Base-by-base conservation (phyloP, 2,113 vertebrate genomes). In the Oceanodroma tethys region DNA sequence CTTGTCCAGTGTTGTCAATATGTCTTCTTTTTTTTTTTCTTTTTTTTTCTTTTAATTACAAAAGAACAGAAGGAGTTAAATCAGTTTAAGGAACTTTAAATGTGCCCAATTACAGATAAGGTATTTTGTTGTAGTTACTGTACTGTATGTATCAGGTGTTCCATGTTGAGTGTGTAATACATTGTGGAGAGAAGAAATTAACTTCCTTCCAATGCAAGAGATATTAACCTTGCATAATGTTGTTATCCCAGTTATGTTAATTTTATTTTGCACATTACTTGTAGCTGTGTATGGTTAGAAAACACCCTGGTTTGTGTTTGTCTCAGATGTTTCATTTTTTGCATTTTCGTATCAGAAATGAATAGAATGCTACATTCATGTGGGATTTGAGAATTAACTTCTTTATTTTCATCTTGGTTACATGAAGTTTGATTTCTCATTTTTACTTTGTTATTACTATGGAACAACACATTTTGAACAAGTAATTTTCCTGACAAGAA, bases 1-100 rank as follows among this genome's bases (percentile, higher is more conserved):
- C 97, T 98, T 98, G 97, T 98, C 97, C 93, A 67, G 91, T 98
- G 98, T 98, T 98, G 97, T 98, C 97, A 95, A 84, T 98, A 96
- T 98, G 83, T 76, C 63, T 96, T 96, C 76, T 36, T 94, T 96
- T 87, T 90, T 71, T 68, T 96, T 95, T 81, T n/a, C 93, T 80
- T 90, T 67, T 70, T 8, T 34, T 70, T 25, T 21, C 48, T 96
- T 86, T 71, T 30, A 86, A 89, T 96, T 45, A 19, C 87, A 91
- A 98, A 97, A 94, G 71, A 93, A n/a, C 95, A 96, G 96, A 91
- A 97, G 94, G 91, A 95, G 73, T 96, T 96, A 22, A 73, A 82
- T 93, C 94, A 97, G 97, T 98, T 98, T 96, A 97, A 98, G 97
- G 97, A 98, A 56, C 75, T 94, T 97, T 92, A 87, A 97, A 90